phyloP scores from a whole-genome alignment of 1,140 invertebrate genomes.

The Cydia splendana region DNA sequence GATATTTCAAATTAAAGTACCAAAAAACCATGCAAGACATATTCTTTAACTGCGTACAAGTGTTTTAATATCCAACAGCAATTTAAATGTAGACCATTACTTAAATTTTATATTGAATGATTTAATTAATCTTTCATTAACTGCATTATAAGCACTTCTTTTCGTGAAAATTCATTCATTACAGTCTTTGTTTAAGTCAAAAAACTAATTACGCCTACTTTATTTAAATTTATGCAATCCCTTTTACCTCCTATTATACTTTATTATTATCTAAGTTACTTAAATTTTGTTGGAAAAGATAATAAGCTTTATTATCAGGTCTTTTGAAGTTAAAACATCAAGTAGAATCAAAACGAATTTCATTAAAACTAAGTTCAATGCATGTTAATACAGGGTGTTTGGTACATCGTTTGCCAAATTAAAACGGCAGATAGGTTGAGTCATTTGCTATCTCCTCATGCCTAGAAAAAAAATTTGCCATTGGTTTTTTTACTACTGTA shows the following conservation, averaged over 20 bases:
- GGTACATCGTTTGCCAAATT: too few species aligned
- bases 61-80: too few species aligned
- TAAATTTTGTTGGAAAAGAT: background rate
- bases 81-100: too few species aligned
- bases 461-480: too few species aligned
- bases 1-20: constrained; percentile 44
- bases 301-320: background rate
- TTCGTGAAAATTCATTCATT: background rate
- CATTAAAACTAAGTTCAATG: background rate
- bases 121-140: background rate
- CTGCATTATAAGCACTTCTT: background rate
- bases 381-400: background rate
- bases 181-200: background rate
- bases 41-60: too few species aligned
- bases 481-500: too few species aligned
- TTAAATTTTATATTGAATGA: background rate
- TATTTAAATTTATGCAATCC: background rate
- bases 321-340: background rate
- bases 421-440: too few species aligned
- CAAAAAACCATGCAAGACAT: too few species aligned
- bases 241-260: background rate
- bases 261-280: background rate
- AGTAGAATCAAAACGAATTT: background rate
- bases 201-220: constrained; percentile 5
- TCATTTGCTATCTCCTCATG: too few species aligned